Base-by-base conservation (phyloP, 1,140 invertebrate genomes). In the Bombus ignitus region DNA sequence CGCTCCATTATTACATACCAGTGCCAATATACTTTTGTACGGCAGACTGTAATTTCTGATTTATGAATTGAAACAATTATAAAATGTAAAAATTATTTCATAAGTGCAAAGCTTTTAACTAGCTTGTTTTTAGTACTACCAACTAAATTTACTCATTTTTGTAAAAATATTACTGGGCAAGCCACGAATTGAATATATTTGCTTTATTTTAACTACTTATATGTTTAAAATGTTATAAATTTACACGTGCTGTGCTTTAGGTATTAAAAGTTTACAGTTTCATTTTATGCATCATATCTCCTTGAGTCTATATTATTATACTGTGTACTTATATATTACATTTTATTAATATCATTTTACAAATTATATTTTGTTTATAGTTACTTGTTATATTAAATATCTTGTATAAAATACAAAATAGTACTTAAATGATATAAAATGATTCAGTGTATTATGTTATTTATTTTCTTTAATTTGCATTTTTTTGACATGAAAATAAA, bases 321-420 rank as follows among this genome's bases (percentile, higher is more conserved):
- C 57, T 42, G 28, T 76, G 81, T 83, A 83, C 81, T 83, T 83
- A 83, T 76, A 39, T 10, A 68, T 83, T 75, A 53, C 18, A 66
- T 83, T 83, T 42, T 78, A 78, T 35, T 10, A 13, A 83, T 65
- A 65, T 28, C 28, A 76, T 78, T 83, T 42, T 77, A 70, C 12
- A 68, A 77, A 68, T 76, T 77, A 42, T 65, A 68, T 44, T 25
- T 78, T 42, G 53, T 77, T 83, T 83, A 70, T 77, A 57, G 1
- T 83, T 70, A 42, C 35, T 57, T 77, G 39, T 77, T 68, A 66
- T 44, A 37, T 83, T 65, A 37, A 76, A 44, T 70, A 68, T 22
- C 37, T 70, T 57, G 22, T 12, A 68, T 42, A 6, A 42, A 83
- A 70, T 78, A 77, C 28, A 77, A 39, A 25, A 32, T 18, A 37